A percentile compares a stretch with the other conserved stretches of the same genome.
Evolutionary conservation across 2,113 vertebrate genomes (phyloP).

Genomic region (Stegostoma tigrinum): DNA sequence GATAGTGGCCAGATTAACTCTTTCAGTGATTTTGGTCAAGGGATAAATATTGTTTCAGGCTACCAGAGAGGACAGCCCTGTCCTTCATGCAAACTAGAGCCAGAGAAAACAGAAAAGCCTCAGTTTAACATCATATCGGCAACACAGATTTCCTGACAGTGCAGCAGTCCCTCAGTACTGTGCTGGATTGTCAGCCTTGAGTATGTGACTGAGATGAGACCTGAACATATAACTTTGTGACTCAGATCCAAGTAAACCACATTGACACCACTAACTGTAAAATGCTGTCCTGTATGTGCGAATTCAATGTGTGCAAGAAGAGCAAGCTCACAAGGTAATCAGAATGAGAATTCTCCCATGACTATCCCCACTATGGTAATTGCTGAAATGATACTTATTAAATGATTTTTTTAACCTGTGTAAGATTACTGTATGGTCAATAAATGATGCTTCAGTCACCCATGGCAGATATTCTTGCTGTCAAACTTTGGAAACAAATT

Average conservation of each 20-base stretch:
- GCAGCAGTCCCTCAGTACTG: neutral
- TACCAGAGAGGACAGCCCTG: neutral
- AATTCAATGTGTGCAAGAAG: no score
- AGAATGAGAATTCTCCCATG: no score
- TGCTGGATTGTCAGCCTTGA: neutral
- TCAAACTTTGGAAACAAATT: no score
- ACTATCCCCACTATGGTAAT: no score
- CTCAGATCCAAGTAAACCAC: neutral
- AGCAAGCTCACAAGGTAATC: no score
- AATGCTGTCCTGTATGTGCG: neutral
- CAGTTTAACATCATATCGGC: neutral
- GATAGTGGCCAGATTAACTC: neutral
- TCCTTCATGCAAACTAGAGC: no score
- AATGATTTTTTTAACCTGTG: no score
- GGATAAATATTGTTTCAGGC: neutral
- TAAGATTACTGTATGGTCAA: no score
- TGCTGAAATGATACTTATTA: no score
- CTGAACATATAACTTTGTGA: neutral
- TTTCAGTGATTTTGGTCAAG: neutral
- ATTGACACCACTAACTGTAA: neutral
- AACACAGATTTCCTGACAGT: neutral
- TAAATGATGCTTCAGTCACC: no score
- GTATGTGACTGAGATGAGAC: neutral
- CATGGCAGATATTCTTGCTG: no score
- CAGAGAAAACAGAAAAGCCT: neutral